phyloP scores from a whole-genome alignment of 2,113 vertebrate genomes.

The Lethenteron reissneri region DNA sequence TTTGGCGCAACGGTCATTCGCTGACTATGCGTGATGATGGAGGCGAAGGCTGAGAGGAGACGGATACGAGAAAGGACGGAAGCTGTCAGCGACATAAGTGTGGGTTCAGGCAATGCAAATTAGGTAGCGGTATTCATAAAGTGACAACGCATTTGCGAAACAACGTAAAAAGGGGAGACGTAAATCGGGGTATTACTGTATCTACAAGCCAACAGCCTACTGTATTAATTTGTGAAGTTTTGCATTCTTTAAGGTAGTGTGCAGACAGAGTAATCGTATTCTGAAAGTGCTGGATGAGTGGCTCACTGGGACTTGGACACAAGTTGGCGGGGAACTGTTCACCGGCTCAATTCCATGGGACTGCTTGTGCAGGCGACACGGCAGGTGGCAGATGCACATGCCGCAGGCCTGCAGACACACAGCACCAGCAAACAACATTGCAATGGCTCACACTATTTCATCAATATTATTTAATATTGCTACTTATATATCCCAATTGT shows the following conservation, averaged over 20 bases:
- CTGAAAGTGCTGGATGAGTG: neutral
- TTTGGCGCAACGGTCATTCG: too few species aligned
- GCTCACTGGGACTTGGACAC: neutral
- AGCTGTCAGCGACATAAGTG: too few species aligned
- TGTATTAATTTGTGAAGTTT: neutral
- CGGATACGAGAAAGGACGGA: too few species aligned
- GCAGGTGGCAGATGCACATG: slow-evolving; percentile 89
- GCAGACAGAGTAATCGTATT: neutral
- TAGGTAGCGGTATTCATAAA: too few species aligned
- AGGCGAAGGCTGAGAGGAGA: too few species aligned
- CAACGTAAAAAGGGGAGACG: neutral
- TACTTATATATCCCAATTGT: neutral
- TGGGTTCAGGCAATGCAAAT: too few species aligned
- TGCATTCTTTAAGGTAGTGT: neutral
- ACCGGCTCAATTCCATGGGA: neutral
- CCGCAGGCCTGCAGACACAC: slow-evolving; percentile 41
- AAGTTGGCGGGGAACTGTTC: neutral
- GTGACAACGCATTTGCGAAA: too few species aligned
- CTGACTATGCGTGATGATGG: too few species aligned
- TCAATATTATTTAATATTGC: neutral
- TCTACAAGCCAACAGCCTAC: neutral
- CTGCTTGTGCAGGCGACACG: slow-evolving; percentile 29
- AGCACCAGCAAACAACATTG: slow-evolving; percentile 1
- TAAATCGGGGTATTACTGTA: neutral
- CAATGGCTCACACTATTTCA: neutral